Evolutionary conservation across 1,140 invertebrate species (phyloP).

Genomic region (Pemphigus obesinymphae): DNA sequence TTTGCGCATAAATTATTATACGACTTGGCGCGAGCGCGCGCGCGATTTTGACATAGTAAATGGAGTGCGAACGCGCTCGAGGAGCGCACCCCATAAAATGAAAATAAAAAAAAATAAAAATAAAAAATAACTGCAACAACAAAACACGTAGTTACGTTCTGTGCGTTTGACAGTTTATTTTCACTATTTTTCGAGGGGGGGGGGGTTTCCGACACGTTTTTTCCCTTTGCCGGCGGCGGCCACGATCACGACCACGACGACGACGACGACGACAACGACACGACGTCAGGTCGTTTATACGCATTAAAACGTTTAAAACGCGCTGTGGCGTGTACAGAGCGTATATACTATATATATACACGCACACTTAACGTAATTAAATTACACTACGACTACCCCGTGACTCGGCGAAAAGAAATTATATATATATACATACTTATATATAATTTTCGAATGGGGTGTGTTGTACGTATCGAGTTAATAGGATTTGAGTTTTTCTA

Average conservation of each 20-base stretch:
- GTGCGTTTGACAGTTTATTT: constrained; percentile 39
- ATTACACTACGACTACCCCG: not conserved
- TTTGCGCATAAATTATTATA: constrained; percentile 30
- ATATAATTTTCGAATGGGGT: not conserved
- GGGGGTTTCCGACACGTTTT: too few species aligned
- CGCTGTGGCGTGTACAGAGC: constrained; percentile 4
- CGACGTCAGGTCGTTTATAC: constrained; percentile 33
- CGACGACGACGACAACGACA: not conserved
- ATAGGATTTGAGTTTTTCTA: constrained; percentile 39
- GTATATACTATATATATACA: not conserved
- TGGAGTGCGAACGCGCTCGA: constrained; percentile 18
- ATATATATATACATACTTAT: not conserved
- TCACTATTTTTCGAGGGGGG: constrained; percentile 14
- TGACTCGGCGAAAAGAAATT: constrained; percentile 8
- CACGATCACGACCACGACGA: not conserved
- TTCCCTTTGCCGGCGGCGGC: not conserved
- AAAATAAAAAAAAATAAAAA: not conserved
- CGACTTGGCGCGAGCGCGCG: not conserved
- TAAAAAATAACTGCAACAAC: too few species aligned
- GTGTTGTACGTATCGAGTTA: constrained; percentile 1
- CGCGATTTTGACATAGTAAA: constrained; percentile 39
- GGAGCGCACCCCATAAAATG: not conserved
- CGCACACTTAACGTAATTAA: constrained; percentile 39
- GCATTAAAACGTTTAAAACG: constrained; percentile 39
- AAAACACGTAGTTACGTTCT: not conserved